Evolutionary conservation across 2,888 invertebrate species (phyloP), one percentile per base, ranked within the genome.

Genomic region (Harpalus rubripes): DNA sequence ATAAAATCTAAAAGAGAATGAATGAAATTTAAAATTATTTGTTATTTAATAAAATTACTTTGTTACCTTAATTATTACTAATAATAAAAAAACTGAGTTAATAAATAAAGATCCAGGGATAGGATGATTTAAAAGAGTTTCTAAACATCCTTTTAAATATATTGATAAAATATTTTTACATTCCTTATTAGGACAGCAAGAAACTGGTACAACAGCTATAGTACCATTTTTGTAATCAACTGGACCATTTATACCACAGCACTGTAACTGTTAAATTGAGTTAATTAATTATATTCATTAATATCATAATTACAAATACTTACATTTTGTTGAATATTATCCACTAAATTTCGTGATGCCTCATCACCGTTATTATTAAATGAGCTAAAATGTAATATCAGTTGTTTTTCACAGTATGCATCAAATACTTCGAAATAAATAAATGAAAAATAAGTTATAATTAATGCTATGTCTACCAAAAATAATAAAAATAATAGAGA

Each of bases 261-360:
- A 84, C 16, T 76, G 61, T 16, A 76, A 61, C 83, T 84, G 63
- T 68, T 41, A 59, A 84, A 74, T 22, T 81, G 22, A 68, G 39
- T 84, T 32, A 61, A 76, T 61, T 68, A 68, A 22, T 22, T 22
- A 1, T 22, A 22, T 22, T 65, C 10, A 26, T 15, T 7, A 4
- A n/a, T 8, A 32, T 68, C 7, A 6, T 68, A 6, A 16, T n/a
- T 39, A 10, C 18, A 76, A 16, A 18, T 76, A 59, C 79, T 79
- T 84, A 84, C 83, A 16, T 74, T 76, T 39, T 84, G 76, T 76
- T 84, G 83, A 41, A 84, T 61, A 63, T 84, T 10, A 84, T 84
- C 22, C 10, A 84, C 76, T 56, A 84, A 61, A 61, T 18, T 32
- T 8, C 74, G 72, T 7, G 83, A 65, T 12, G 12, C 44, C 44